phyloP scores from a whole-genome alignment of 2,113 vertebrate genomes.

The Cryptoleucopteryx plumbea region DNA sequence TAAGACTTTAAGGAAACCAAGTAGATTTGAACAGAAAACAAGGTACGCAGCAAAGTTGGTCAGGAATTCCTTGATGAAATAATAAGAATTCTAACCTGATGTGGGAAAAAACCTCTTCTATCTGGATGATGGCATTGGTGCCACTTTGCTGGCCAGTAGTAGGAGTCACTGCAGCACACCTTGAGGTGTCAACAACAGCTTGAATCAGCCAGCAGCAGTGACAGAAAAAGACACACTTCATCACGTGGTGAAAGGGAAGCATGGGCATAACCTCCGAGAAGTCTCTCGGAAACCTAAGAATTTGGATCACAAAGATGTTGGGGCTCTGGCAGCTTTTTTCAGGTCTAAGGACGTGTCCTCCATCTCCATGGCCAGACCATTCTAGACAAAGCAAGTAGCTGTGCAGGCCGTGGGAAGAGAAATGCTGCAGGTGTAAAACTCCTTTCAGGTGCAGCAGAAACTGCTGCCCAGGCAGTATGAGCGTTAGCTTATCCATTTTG shows the following conservation, averaged over 20 bases:
- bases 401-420: background rate
- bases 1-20: background rate
- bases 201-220: background rate
- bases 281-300: background rate
- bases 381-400: background rate
- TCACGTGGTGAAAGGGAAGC: background rate
- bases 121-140: background rate
- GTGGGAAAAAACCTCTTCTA: background rate
- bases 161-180: background rate
- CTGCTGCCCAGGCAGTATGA: background rate
- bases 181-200: background rate
- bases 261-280: background rate
- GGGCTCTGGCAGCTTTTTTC: background rate
- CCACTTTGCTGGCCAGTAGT: background rate
- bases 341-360: background rate
- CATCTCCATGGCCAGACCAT: background rate
- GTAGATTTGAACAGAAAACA: background rate
- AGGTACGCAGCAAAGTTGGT: background rate
- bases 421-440: background rate
- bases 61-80: background rate
- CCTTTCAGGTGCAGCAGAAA: background rate
- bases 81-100: background rate
- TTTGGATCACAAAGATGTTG: background rate
- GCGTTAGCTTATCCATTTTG: accelerated
- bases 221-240: background rate